Conservation (phyloP, 2,113 vertebrate genomes). For the Chrysemys picta region DNA sequence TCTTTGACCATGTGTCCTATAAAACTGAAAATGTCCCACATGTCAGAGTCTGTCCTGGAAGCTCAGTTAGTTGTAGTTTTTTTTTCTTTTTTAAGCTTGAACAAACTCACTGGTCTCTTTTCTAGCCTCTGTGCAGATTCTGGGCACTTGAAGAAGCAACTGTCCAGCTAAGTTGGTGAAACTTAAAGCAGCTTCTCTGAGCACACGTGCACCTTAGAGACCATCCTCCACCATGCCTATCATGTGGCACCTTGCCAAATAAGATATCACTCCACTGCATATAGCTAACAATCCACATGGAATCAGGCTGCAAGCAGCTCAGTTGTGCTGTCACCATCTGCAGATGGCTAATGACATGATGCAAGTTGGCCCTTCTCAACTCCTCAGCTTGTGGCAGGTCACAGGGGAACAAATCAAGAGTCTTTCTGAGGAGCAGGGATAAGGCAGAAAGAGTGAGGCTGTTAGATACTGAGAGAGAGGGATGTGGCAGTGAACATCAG, state of each 20-base stretch:
- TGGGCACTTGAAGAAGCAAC: not conserved
- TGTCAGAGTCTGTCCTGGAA: not conserved
- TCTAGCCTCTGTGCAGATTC: not conserved
- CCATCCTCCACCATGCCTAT: not conserved
- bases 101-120: not conserved
- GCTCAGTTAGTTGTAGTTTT: not conserved
- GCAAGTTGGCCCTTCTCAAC: not conserved
- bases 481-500: not conserved
- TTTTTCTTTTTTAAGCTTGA: not conserved
- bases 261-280: not conserved
- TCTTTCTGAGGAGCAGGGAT: not conserved
- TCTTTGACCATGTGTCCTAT: not conserved
- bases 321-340: not conserved
- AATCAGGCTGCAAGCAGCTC: not conserved
- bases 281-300: not conserved
- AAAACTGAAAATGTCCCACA: not conserved
- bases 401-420: not conserved
- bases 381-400: not conserved
- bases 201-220: not conserved
- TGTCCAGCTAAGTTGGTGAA: not conserved
- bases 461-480: not conserved
- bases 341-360: not conserved
- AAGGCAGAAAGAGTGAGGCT: not conserved
- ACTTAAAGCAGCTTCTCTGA: not conserved
- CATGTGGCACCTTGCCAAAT: not conserved